Conservation (phyloP, 2,888 invertebrate species). For the Spilarctia lutea region DNA sequence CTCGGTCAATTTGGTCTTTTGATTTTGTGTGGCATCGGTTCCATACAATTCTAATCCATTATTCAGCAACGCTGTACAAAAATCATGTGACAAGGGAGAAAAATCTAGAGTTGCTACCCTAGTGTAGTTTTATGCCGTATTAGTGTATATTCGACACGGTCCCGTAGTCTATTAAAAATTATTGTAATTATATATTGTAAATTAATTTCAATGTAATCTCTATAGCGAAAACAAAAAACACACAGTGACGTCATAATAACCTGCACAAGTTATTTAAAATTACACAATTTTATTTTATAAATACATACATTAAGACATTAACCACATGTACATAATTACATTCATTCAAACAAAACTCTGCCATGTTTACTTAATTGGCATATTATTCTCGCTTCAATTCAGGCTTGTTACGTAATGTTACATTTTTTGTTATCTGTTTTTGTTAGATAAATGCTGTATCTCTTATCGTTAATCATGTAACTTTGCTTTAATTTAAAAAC, state of each 20-base stretch:
- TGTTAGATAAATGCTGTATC: constrained; percentile 22
- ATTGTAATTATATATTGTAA: too few relatives aligned
- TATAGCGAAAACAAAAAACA: constrained; percentile 22
- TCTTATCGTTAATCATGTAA: constrained; percentile 39
- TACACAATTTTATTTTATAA: constrained; percentile 25
- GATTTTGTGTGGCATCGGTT: too few relatives aligned
- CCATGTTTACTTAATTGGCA: constrained; percentile 13
- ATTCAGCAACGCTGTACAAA: too few relatives aligned
- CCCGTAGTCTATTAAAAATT: too few relatives aligned
- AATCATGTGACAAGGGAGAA: too few relatives aligned
- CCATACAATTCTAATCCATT: too few relatives aligned
- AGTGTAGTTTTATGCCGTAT: too few relatives aligned
- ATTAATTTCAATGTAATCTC: not conserved
- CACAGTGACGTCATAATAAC: constrained; percentile 34
- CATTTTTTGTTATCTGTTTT: constrained; percentile 21
- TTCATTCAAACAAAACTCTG: constrained; percentile 15
- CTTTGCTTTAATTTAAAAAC: constrained; percentile 31
- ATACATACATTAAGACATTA: constrained; percentile 18
- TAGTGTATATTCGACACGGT: too few relatives aligned
- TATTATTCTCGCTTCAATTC: constrained; percentile 8
- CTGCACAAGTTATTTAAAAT: constrained; percentile 14
- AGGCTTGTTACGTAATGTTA: constrained; percentile 21
- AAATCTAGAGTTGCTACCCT: too few relatives aligned
- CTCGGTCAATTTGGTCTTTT: too few relatives aligned
- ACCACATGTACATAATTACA: constrained; percentile 18